These are phyloP conservation scores for Aldabrachelys gigantea DNA, from an alignment of 2,113 vertebrate genomes.

Conservation along the genomic window DNA sequence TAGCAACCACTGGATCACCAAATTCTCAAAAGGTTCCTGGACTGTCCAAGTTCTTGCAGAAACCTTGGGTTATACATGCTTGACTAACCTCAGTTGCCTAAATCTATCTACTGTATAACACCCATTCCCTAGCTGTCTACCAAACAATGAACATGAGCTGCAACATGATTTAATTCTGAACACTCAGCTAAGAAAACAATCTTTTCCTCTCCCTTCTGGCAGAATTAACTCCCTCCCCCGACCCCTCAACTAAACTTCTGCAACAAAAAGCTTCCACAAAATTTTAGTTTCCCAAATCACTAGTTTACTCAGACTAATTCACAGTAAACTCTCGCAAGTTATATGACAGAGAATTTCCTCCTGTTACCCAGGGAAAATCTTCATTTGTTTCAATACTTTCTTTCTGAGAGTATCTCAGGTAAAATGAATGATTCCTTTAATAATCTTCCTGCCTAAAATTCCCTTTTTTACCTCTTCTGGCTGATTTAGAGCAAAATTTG, in stretches of 20 bases:
- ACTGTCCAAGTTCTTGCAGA: neutral
- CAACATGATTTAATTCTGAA: neutral
- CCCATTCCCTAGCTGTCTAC: neutral
- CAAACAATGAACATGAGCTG: neutral
- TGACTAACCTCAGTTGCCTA: neutral
- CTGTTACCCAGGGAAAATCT: neutral
- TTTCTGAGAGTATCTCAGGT: neutral
- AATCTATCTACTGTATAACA: neutral
- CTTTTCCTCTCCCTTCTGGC: neutral
- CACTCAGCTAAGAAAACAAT: neutral
- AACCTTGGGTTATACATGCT: neutral
- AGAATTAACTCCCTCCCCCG: neutral
- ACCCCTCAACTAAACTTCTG: neutral
- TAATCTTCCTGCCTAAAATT: neutral
- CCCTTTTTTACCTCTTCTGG: neutral
- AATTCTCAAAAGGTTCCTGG: neutral
- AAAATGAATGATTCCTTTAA: neutral
- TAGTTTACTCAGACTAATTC: neutral
- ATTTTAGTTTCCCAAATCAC: neutral
- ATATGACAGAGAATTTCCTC: neutral
- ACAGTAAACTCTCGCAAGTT: neutral
- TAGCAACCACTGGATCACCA: neutral
- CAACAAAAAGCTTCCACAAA: neutral
- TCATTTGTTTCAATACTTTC: neutral
- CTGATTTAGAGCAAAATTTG: neutral